These are phyloP conservation scores for Platycnemis pennipes DNA, from an alignment of 2,888 invertebrate species.

Conservation along the genomic window DNA sequence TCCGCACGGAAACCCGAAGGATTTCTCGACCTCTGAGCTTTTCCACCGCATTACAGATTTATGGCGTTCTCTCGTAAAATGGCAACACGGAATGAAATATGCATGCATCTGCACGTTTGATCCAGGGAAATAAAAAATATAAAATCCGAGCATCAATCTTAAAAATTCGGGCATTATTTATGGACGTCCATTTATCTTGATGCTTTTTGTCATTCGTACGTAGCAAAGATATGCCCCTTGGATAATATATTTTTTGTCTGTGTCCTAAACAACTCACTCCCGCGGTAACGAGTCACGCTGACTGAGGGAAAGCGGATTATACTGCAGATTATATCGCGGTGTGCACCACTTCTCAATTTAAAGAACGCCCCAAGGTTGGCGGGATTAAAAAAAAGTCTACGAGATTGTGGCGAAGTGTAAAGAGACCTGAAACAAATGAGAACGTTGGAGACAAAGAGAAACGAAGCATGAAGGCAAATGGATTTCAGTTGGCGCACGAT, in stretches of 20 bases:
- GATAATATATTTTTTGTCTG: neutral
- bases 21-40: neutral
- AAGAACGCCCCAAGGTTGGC: neutral
- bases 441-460: neutral
- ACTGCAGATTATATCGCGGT: neutral
- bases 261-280: neutral
- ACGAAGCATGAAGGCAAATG: too few relatives aligned
- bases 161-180: neutral
- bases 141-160: neutral
- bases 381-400: neutral
- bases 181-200: neutral
- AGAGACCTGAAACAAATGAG: neutral
- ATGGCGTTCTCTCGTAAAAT: conserved; percentile 5
- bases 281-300: neutral
- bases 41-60: conserved; percentile 3
- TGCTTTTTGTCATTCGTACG: neutral
- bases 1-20: neutral
- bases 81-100: neutral
- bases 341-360: neutral
- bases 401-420: neutral
- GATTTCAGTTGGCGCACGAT: too few relatives aligned
- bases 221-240: neutral
- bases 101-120: conserved; percentile 6
- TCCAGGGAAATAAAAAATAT: neutral
- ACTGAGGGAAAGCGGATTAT: neutral